Base-by-base conservation (phyloP, 1,140 invertebrate genomes). In the Plectrocnemia conspersa region DNA sequence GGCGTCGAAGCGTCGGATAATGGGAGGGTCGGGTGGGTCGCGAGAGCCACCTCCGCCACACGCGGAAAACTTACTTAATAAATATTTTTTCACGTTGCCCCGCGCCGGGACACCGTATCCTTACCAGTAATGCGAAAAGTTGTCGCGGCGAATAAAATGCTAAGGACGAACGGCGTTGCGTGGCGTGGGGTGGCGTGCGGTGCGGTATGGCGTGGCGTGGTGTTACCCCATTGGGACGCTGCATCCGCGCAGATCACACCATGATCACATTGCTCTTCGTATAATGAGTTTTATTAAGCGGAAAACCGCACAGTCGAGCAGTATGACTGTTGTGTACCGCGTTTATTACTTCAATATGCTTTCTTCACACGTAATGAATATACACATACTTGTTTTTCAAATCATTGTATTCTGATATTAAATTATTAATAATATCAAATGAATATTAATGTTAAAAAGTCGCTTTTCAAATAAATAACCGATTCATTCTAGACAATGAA, bases 51-150 rank as follows among this genome's bases (percentile, higher is more conserved):
- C 10, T 38, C 13, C 35, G n/a, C 7, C 19, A 22, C 40, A 22
- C 47, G 45, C 29, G 23, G 45, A 55, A 52, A 55, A 59, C 57
- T 59, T 55, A 42, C 16, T 52, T 55, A 52, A 44, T 49, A 55
- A 59, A 55, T 59, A 55, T 59, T 59, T 59, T 59, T 59, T 59
- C 52, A 25, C 45, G 44, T 47, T 32, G 46, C 42, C 29, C 35
- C 24, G 54, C 23, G n/a, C n/a, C n/a, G 44, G 53, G 46, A 54
- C 36, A 48, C 44, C 36, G 54, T 35, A 42, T 44, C 44, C 54
- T 55, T 48, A 59, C 58, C 44, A 33, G 53, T 59, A 55, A 59
- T 55, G 58, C 42, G 58, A 59, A 59, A 59, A 59, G 47, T 59
- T 59, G 55, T 41, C 58, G 11, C 11, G 36, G n/a, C 40, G 58